These are phyloP conservation scores for Drosophila diplacantha DNA, from an alignment of 2,888 invertebrate species.

Conservation along the genomic window DNA sequence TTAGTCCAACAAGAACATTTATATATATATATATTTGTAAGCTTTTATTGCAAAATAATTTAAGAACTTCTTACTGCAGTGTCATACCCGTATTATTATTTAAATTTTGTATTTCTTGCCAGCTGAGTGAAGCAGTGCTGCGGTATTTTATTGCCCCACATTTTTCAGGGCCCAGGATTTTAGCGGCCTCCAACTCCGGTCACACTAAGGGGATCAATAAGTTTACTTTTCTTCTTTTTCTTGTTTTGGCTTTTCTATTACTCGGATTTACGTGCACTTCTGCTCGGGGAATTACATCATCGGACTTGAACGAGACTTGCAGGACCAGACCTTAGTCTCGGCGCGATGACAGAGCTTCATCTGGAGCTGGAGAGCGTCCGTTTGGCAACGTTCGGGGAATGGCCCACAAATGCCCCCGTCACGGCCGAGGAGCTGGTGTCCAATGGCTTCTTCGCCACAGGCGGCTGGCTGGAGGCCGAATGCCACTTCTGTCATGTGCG, in stretches of 20 bases:
- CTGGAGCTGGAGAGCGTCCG: conserved; percentile 55
- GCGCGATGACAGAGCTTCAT: conserved; percentile 47
- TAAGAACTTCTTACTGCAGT: too few relatives aligned
- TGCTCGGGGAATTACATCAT: conserved; percentile 20
- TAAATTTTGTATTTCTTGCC: background rate
- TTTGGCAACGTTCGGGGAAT: conserved; percentile 48
- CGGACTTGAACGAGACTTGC: conserved; percentile 5
- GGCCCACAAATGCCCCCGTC: conserved; percentile 61
- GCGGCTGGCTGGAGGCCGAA: conserved; percentile 84
- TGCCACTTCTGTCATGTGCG: conserved; percentile 86
- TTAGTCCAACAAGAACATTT: too few relatives aligned
- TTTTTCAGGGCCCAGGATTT: background rate
- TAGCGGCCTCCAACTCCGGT: background rate
- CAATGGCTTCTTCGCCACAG: conserved; percentile 88
- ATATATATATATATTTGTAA: too few relatives aligned
- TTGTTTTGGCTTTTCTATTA: conserved; percentile 11
- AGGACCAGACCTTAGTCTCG: conserved; percentile 3
- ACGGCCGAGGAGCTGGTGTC: conserved; percentile 46
- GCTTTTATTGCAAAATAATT: too few relatives aligned
- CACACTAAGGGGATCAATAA: conserved; percentile 25
- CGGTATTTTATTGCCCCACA: conserved; percentile 4
- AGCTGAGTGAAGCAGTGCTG: conserved; percentile 1
- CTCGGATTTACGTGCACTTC: background rate
- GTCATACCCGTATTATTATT: background rate
- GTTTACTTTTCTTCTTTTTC: conserved; percentile 14